A percentile compares a stretch with the other conserved stretches of the same genome.
Conservation (phyloP, 2,797 vertebrate genomes). For the Myotis pilosus region DNA sequence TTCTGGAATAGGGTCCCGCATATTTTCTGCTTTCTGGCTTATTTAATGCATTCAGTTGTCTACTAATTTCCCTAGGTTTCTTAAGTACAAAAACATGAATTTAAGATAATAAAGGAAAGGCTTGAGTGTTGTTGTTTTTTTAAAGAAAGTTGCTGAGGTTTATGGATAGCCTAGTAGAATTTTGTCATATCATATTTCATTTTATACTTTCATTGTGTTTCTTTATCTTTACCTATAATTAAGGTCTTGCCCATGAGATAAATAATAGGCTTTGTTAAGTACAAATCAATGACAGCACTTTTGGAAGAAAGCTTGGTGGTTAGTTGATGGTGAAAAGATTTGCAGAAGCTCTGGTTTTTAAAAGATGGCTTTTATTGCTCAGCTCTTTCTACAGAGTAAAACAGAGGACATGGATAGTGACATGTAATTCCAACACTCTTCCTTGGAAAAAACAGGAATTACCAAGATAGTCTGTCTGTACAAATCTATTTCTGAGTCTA, state of each 20-base stretch:
- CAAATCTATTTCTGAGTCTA: constrained; percentile 24
- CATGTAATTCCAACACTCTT: not conserved
- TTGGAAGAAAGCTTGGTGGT: not conserved
- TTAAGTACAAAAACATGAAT: not conserved
- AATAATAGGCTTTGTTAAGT: not conserved
- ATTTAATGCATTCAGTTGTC: not conserved
- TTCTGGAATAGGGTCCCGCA: not conserved
- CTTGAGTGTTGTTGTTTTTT: not conserved
- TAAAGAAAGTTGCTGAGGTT: not conserved
- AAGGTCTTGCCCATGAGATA: not conserved
- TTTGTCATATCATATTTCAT: constrained; percentile 14
- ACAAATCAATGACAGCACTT: not conserved
- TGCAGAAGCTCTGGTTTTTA: not conserved
- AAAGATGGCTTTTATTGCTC: not conserved
- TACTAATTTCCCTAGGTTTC: not conserved
- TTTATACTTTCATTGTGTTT: not conserved
- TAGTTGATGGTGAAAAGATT: not conserved
- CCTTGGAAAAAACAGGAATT: not conserved
- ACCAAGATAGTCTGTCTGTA: not conserved
- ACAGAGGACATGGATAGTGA: not conserved
- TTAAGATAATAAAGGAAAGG: constrained; percentile 12
- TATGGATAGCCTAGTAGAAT: not conserved
- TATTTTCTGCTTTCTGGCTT: constrained; percentile 4
- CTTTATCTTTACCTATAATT: constrained; percentile 34
- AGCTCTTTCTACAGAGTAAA: not conserved